Evolutionary conservation across 1,140 invertebrate genomes (phyloP), one percentile per base, ranked within the genome.

Genomic region (Stenopsyche tienmushanensis): DNA sequence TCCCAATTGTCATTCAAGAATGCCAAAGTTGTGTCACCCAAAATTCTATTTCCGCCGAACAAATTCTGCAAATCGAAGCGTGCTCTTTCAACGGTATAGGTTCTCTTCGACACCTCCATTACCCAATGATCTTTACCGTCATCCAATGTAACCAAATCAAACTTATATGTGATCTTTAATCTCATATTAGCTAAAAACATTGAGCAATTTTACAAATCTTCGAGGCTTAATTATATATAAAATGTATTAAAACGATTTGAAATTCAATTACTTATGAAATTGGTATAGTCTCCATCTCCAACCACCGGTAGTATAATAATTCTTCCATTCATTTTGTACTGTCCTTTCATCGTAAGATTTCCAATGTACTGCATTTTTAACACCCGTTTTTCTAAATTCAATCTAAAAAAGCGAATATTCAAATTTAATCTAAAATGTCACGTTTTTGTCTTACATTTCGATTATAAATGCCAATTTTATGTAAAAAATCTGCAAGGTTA

Each of bases 221-320:
- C 18, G 15, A 54, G 20, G 15, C 18, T 25, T 52, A 26, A 8
- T 9, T 23, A 13, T 65, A 42, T 15, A 41, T 13, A 42, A 26
- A 39, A 23, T 21, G 29, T 45, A 59, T 49, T n/a, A n/a, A n/a
- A n/a, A n/a, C n/a, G n/a, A n/a, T n/a, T n/a, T n/a, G n/a, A n/a
- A n/a, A n/a, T n/a, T n/a, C 64, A 83, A 80, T 84, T 74, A 87
- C 85, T 76, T 65, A 86, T 80, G 23, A 82, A 82, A 21, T 86
- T 83, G 55, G 82, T 84, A 3, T 81, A 80, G 23, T 80, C 76
- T 29, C 86, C 86, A 26, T 78, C 73, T 44, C 86, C 85, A 24
- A 67, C 76, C 21, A 88, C 82, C 0, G 85, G 84, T 8, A 88
- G 71, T 21, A 88, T 73, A 17, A 87, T 75, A 17, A 88, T 73